phyloP scores from a whole-genome alignment of 2,113 vertebrate species.

The Himantopus leucocephalus region DNA sequence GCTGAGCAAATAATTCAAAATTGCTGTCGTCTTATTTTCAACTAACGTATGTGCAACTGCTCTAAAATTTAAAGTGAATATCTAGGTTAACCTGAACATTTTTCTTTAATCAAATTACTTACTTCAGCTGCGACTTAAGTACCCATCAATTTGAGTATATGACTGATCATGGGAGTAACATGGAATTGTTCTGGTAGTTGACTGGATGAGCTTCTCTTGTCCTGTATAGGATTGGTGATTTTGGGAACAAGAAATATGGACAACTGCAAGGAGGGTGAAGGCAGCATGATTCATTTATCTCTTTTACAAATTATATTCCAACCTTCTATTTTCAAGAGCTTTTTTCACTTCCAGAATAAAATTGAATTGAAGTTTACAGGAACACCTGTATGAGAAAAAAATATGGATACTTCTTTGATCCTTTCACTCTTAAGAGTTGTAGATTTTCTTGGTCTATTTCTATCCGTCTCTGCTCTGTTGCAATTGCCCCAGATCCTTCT shows the following conservation, averaged over 20 bases:
- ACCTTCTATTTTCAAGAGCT: background rate
- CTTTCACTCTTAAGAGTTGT: background rate
- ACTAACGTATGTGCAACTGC: background rate
- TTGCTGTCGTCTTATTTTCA: background rate
- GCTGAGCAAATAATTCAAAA: background rate
- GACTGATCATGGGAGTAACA: background rate
- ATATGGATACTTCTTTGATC: background rate
- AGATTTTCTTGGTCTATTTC: background rate
- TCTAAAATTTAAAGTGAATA: background rate
- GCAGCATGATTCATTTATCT: background rate
- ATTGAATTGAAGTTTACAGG: background rate
- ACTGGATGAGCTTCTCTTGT: background rate
- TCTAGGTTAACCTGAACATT: background rate
- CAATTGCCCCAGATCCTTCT: background rate
- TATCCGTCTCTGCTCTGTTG: background rate
- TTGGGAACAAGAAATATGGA: rapidly evolving
- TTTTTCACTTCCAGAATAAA: background rate
- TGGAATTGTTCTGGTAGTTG: background rate
- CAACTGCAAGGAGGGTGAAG: background rate
- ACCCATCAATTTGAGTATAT: background rate
- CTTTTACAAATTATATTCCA: background rate
- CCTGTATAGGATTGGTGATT: background rate
- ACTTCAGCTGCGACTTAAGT: background rate
- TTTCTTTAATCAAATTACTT: background rate
- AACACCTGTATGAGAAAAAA: background rate